These are phyloP conservation scores for Nannoperca australis DNA, from an alignment of 2,797 vertebrate genomes.

Conservation along the genomic window DNA sequence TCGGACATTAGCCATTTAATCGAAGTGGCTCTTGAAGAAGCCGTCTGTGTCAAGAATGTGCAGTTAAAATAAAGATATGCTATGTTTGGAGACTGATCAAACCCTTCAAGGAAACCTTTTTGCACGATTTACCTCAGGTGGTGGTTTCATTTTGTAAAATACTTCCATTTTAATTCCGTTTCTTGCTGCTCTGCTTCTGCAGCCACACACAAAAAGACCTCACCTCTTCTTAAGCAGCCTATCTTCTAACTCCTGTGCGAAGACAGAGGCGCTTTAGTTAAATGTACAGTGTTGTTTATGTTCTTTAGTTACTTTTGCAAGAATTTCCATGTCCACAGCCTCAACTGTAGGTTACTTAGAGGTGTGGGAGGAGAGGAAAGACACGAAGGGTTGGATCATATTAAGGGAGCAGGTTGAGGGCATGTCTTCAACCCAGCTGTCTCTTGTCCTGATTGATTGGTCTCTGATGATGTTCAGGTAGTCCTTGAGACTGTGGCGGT, in stretches of 20 bases:
- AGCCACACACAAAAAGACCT: neutral
- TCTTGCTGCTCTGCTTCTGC: neutral
- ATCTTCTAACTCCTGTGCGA: neutral
- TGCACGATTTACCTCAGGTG: neutral
- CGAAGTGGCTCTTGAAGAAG: neutral
- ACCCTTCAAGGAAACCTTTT: neutral
- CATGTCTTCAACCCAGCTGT: constrained; percentile 39
- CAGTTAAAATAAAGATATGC: neutral
- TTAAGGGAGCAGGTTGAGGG: constrained; percentile 41
- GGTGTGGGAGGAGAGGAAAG: neutral
- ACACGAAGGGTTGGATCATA: constrained; percentile 35
- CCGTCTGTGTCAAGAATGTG: neutral
- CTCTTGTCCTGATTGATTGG: constrained; percentile 48
- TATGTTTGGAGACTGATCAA: neutral
- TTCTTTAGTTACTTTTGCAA: constrained; percentile 19
- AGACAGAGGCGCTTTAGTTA: neutral
- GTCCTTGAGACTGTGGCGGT: constrained; percentile 47
- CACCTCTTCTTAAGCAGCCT: neutral
- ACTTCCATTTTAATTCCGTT: neutral
- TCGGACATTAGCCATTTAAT: neutral
- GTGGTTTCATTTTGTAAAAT: constrained; percentile 10
- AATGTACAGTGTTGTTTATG: neutral
- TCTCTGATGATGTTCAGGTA: constrained; percentile 45
- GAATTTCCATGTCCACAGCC: constrained; percentile 12
- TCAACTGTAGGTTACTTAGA: constrained; percentile 15